These are phyloP conservation scores for Carettochelys insculpta DNA, from an alignment of 2,113 vertebrate genomes.

Conservation along the genomic window DNA sequence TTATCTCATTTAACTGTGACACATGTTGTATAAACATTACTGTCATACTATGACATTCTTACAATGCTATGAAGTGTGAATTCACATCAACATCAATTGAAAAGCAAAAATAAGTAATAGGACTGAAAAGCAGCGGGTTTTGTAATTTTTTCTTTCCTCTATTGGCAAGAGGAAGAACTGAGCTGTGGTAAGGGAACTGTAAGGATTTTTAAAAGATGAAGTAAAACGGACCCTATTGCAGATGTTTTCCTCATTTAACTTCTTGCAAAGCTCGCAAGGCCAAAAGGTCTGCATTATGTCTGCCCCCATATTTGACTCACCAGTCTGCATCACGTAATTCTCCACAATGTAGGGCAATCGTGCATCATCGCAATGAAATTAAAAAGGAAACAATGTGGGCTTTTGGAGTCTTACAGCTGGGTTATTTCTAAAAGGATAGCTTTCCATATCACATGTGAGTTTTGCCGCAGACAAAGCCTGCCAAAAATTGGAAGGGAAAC, in stretches of 20 bases:
- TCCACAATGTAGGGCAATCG: slow-evolving; percentile 38
- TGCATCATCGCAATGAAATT: slow-evolving; percentile 49
- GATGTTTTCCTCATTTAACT: slow-evolving; percentile 61
- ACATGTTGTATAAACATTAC: slow-evolving; percentile 59
- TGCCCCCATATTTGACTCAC: slow-evolving; percentile 50
- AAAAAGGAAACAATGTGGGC: slow-evolving; percentile 31
- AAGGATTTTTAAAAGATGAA: slow-evolving; percentile 47
- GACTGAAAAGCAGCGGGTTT: slow-evolving; percentile 41
- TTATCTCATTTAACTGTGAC: slow-evolving; percentile 68
- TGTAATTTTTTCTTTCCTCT: slow-evolving; percentile 19
- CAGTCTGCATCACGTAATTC: slow-evolving; percentile 40
- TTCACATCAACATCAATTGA: slow-evolving; percentile 33
- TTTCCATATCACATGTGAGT: slow-evolving; percentile 47
- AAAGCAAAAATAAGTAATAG: slow-evolving; percentile 38
- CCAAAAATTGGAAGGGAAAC: slow-evolving; percentile 32
- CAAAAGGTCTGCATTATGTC: slow-evolving; percentile 43
- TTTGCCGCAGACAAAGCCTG: background rate
- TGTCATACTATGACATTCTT: slow-evolving; percentile 50
- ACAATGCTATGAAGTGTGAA: slow-evolving; percentile 42
- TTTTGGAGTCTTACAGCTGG: slow-evolving; percentile 16
- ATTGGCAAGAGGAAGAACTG: slow-evolving; percentile 10
- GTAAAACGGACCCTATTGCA: slow-evolving; percentile 27
- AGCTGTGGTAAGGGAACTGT: slow-evolving; percentile 5
- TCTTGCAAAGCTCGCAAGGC: slow-evolving; percentile 54
- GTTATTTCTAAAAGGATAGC: slow-evolving; percentile 37